Evolutionary conservation across 2,797 vertebrate species (phyloP).

Genomic region (Enteromius viviparus): DNA sequence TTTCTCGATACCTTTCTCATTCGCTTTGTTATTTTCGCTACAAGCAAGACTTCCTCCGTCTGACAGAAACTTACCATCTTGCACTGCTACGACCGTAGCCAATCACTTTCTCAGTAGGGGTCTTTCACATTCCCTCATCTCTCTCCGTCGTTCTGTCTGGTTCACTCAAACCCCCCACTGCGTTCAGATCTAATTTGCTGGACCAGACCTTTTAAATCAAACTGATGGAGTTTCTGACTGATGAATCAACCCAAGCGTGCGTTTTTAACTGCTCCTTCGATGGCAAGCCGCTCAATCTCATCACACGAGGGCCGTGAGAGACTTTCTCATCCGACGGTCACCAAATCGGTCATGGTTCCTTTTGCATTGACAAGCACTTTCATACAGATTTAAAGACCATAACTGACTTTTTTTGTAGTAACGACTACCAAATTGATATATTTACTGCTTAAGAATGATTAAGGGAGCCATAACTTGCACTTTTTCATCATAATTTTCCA

Average conservation of each 20-base stretch:
- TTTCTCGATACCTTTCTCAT: neutral
- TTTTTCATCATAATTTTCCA: neutral
- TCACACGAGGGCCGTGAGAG: neutral
- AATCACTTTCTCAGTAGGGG: slow-evolving; percentile 47
- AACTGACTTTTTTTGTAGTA: neutral
- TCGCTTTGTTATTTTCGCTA: slow-evolving; percentile 16
- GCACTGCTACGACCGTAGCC: slow-evolving; percentile 19
- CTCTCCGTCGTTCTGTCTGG: neutral
- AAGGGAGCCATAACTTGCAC: neutral
- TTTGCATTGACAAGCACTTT: neutral
- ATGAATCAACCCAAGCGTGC: slow-evolving; percentile 33
- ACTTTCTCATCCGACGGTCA: neutral
- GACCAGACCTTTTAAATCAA: slow-evolving; percentile 44
- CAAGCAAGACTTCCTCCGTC: slow-evolving; percentile 7
- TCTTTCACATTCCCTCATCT: slow-evolving; percentile 10
- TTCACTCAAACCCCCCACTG: neutral
- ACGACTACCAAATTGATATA: neutral
- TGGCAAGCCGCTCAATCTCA: slow-evolving; percentile 27
- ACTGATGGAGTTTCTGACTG: slow-evolving; percentile 40
- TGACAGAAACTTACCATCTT: slow-evolving; percentile 32
- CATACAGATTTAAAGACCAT: slow-evolving; percentile 14
- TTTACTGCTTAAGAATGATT: neutral
- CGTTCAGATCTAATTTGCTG: slow-evolving; percentile 39
- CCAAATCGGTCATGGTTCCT: slow-evolving; percentile 11
- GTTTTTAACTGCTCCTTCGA: slow-evolving; percentile 41